A percentile compares a stretch with the other conserved stretches of the same genome.
phyloP scores from a whole-genome alignment of 2,888 invertebrate genomes.

The Coenonympha arcania region DNA sequence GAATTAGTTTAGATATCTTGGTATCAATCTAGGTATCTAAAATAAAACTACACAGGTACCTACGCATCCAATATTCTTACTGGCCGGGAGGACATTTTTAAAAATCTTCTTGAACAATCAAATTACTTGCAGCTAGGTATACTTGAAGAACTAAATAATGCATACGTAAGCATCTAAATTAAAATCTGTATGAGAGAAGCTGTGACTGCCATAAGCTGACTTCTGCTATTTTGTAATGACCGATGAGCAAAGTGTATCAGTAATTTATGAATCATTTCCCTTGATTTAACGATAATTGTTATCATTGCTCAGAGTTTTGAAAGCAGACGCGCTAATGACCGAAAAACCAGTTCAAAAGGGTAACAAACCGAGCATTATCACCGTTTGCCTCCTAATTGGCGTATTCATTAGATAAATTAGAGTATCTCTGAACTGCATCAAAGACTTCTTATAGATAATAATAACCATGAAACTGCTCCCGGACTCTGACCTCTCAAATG shows the following conservation, averaged over 20 bases:
- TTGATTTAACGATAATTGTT: conserved; percentile 5
- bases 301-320: conserved; percentile 2
- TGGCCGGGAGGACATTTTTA: too few relatives aligned
- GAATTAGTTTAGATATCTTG: too few relatives aligned
- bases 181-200: too few relatives aligned
- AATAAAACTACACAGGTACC: too few relatives aligned
- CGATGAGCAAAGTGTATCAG: neutral
- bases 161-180: too few relatives aligned
- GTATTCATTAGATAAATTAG: conserved; percentile 46
- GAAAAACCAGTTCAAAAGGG: conserved; percentile 12
- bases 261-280: neutral
- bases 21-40: too few relatives aligned
- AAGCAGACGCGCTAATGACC: conserved; percentile 4
- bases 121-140: too few relatives aligned
- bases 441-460: conserved; percentile 25
- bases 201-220: too few relatives aligned
- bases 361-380: conserved; percentile 17
- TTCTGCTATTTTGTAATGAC: too few relatives aligned
- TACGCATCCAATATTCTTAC: too few relatives aligned
- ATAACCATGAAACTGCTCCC: conserved; percentile 14
- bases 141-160: too few relatives aligned
- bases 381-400: conserved; percentile 36
- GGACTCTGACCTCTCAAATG: conserved; percentile 18
- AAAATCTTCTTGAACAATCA: too few relatives aligned
- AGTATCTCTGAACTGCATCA: conserved; percentile 35